Evolutionary conservation across 2,113 vertebrate species (phyloP).

Genomic region (Isichthys henryi): DNA sequence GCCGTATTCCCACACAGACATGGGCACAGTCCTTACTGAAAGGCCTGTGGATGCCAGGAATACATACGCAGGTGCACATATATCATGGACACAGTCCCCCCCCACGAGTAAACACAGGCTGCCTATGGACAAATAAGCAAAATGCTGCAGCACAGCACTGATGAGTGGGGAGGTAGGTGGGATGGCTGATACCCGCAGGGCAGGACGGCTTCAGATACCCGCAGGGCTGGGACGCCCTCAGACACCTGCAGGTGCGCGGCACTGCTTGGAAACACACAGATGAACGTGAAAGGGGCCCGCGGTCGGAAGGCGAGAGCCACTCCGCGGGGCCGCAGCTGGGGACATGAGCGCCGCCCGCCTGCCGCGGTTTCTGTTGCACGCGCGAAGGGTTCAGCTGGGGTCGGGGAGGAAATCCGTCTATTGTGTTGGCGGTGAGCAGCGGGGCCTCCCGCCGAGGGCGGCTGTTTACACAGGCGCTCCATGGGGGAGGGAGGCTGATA

Average conservation of each 20-base stretch:
- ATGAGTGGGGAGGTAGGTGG: background rate
- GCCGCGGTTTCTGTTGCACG: background rate
- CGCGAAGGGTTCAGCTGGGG: conserved; percentile 27
- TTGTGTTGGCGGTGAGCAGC: conserved; percentile 40
- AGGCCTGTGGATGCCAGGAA: background rate
- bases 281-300: background rate
- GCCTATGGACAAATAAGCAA: background rate
- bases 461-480: conserved; percentile 29
- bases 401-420: conserved; percentile 45
- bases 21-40: conserved; percentile 13
- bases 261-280: background rate
- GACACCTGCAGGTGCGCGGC: background rate
- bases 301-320: background rate
- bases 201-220: background rate
- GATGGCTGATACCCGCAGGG: background rate
- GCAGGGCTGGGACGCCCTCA: background rate
- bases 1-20: conserved; percentile 18
- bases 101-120: background rate
- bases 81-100: background rate
- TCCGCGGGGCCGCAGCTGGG: background rate
- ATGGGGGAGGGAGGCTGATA: background rate
- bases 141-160: background rate
- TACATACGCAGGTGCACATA: background rate
- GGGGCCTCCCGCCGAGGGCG: background rate
- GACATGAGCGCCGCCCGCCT: background rate